Conservation (phyloP, 2,113 vertebrate species). For the Galeopterus variegatus region DNA sequence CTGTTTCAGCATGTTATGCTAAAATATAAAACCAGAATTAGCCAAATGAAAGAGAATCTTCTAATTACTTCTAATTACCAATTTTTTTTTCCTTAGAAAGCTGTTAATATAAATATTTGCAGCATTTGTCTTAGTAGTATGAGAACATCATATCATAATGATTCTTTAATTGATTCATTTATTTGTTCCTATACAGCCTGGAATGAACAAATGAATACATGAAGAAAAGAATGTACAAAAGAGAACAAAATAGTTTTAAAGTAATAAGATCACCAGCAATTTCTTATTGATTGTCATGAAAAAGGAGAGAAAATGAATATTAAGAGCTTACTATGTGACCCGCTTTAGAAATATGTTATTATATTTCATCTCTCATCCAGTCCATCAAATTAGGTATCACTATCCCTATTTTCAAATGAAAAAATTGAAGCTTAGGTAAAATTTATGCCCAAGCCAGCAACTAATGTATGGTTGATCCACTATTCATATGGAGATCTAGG, state of each 20-base stretch:
- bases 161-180: neutral
- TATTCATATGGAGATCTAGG: neutral
- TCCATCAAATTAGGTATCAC: neutral
- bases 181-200: neutral
- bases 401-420: neutral
- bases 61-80: no score
- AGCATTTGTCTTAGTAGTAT: constrained; percentile 18
- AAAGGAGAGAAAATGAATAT: neutral
- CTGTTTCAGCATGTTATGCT: constrained; percentile 11
- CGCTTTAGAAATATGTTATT: neutral
- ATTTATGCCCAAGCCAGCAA: neutral
- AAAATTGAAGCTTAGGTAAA: constrained; percentile 41
- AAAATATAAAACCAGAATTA: constrained; percentile 23
- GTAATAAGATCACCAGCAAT: neutral
- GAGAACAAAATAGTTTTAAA: constrained; percentile 30
- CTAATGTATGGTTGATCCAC: neutral
- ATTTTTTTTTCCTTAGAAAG: constrained; percentile 34
- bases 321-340: neutral
- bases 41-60: neutral
- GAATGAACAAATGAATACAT: constrained; percentile 24
- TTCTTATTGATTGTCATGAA: neutral
- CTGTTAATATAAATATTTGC: neutral
- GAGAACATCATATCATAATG: constrained; percentile 7
- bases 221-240: neutral
- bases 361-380: neutral